Base-by-base conservation (phyloP, 1,140 invertebrate genomes). In the Drosophila paulistorum region DNA sequence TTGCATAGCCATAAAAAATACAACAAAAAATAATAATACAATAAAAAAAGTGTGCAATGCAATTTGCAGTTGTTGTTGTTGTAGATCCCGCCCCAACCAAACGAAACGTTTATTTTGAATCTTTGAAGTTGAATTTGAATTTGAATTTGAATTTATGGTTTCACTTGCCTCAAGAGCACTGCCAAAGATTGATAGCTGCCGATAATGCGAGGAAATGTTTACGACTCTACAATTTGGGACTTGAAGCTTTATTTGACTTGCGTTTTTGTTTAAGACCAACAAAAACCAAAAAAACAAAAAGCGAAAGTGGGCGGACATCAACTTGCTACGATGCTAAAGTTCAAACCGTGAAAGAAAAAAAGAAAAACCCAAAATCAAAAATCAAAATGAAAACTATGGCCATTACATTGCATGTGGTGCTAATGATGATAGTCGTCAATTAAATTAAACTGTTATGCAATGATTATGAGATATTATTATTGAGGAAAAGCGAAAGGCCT, bases 151-250 rank as follows among this genome's bases (percentile, higher is more conserved):
- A 85, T 90, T 89, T 84, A 90, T 89, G 85, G 85, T 85, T 90
- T 89, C 74, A 90, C 78, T 90, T 81, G 85, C 72, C 73, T 68
- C 65, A 81, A 74, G 74, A 68, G 63, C 45, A 51, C 20, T 20
- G 14, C 9, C 37, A 69, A 30, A 90, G 83, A 90, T 90, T 90
- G 87, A 90, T 90, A 77, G 77, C 78, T 77, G 77, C 74, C 80
- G 87, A 90, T 90, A 90, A 81, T 90, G 72, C 73, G 83, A 84
- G 87, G 81, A 87, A 90, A 83, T 81, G 83, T 90, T 87, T 90
- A 90, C 77, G 80, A 87, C 71, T 71, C 73, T 90, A 76, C 90
- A 90, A 90, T 90, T 90, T 90, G 74, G 70, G 45, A 72, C 61
- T 87, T 89, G 75, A 84, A 23, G 9, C 80, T 87, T 83, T 89